Base-by-base conservation (phyloP, 1,140 invertebrate species). In the Euborellia annulipes region DNA sequence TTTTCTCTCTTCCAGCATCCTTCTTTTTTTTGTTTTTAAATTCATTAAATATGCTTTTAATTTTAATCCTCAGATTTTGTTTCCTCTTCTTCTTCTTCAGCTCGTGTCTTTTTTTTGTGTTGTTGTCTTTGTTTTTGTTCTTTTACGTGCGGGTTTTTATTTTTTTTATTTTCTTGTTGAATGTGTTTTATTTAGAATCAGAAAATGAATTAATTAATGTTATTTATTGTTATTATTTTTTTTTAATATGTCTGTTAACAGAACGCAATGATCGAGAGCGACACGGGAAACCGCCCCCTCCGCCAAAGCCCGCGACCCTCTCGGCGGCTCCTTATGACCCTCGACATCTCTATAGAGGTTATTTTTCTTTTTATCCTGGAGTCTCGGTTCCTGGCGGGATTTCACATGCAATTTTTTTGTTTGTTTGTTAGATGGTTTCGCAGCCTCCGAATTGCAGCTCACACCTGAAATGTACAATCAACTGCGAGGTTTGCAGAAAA, bases 391-490 rank as follows among this genome's bases (percentile, higher is more conserved):
- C n/a, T n/a, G n/a, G n/a, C n/a, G n/a, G n/a, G n/a, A n/a, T n/a
- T n/a, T n/a, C n/a, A n/a, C n/a, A n/a, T n/a, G n/a, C n/a, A n/a
- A n/a, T n/a, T n/a, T n/a, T n/a, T n/a, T n/a, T n/a, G n/a, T n/a
- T n/a, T 30, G 41, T 27, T 43, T 22, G 8, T 19, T 8, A n/a
- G 16, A 20, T n/a, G 20, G 11, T 7, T 41, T 19, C 7, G 19
- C n/a, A 19, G 6, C 40, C 3, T 4, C 51, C 65, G 76, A 79
- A 55, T 55, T 79, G 49, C 73, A 75, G 21, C 68, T 90, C 2
- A 82, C 82, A 3, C 80, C 82, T 2, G 86, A 90, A 61, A 83
- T 87, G 70, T 88, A 85, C 61, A 84, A 82, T 60, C 85, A 92
- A 50, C 62, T 93, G 36, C 67, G 83, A 40, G 73, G 78, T 23